Percentiles rank a stretch among this genome's conserved stretches.
Conservation (phyloP, 64 coral and sea anemone genomes). For the Dendronephthya gigantea region DNA sequence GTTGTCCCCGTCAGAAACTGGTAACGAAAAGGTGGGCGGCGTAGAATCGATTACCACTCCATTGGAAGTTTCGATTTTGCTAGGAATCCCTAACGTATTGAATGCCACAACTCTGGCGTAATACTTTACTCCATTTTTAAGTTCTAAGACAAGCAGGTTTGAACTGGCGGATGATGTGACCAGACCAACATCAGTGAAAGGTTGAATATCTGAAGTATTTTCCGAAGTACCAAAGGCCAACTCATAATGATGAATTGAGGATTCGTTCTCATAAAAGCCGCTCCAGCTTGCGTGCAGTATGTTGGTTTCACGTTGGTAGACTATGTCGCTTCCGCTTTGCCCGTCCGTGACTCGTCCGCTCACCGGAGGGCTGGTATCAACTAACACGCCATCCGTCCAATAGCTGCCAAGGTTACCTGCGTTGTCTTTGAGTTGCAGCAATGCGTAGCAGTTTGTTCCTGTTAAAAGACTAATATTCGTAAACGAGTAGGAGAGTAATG, state of each 20-base stretch:
- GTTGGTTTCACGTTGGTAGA: slow-evolving; percentile 57
- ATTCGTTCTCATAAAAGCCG: slow-evolving; percentile 67
- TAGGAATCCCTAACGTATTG: slow-evolving; percentile 65
- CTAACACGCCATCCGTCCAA: slow-evolving; percentile 59
- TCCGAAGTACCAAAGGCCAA: slow-evolving; percentile 69
- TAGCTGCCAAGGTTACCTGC: slow-evolving; percentile 56
- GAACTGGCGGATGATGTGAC: slow-evolving; percentile 58
- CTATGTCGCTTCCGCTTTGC: slow-evolving; percentile 37
- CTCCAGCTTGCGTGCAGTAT: slow-evolving; percentile 66
- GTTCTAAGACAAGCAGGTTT: slow-evolving; percentile 48
- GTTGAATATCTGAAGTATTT: slow-evolving; percentile 49
- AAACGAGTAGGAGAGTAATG: slow-evolving; percentile 46
- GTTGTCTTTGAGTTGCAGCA: slow-evolving; percentile 56
- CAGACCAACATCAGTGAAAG: slow-evolving; percentile 61
- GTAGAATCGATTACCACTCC: slow-evolving; percentile 71
- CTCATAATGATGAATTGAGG: slow-evolving; percentile 47
- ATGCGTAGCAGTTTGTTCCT: slow-evolving; percentile 63
- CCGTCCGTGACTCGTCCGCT: slow-evolving; percentile 63
- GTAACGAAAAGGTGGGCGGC: slow-evolving; percentile 51
- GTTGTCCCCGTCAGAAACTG: slow-evolving; percentile 47
- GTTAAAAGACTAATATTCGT: slow-evolving; percentile 46
- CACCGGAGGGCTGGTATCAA: slow-evolving; percentile 67
- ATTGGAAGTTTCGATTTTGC: slow-evolving; percentile 50
- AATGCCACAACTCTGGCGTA: slow-evolving; percentile 74
- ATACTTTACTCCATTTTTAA: slow-evolving; percentile 58